A percentile compares a stretch with the other conserved stretches of the same genome.
Evolutionary conservation across 1,140 invertebrate genomes (phyloP).

Genomic region (Phthorimaea operculella): DNA sequence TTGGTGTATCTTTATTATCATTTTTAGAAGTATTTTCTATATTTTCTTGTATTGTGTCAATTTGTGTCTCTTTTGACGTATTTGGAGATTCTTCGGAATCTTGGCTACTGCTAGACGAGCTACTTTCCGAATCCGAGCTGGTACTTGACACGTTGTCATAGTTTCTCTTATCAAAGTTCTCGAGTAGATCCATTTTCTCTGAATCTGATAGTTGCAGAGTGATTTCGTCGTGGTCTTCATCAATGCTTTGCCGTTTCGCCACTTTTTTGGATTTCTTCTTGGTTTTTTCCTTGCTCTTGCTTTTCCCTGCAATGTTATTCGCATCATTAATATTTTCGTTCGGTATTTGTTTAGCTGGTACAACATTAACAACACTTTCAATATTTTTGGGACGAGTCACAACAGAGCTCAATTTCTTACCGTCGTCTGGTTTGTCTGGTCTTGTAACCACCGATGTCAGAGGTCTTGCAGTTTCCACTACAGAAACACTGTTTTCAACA

Average conservation of each 20-base stretch:
- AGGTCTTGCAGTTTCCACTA: neutral
- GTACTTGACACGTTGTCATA: slow-evolving; percentile 31
- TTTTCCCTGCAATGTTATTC: slow-evolving; percentile 6
- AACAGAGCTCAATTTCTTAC: neutral
- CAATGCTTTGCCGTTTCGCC: slow-evolving; percentile 9
- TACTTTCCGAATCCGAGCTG: slow-evolving; percentile 31
- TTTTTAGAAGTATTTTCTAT: neutral
- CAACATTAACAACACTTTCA: neutral
- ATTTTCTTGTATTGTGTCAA: neutral
- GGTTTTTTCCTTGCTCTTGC: slow-evolving; percentile 1
- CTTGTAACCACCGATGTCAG: neutral
- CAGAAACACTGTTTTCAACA: neutral
- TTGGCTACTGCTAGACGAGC: slow-evolving; percentile 15
- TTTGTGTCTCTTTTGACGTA: neutral
- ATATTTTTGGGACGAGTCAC: neutral
- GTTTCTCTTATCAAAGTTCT: slow-evolving; percentile 48
- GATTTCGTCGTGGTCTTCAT: slow-evolving; percentile 60
- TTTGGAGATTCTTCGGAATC: slow-evolving; percentile 4
- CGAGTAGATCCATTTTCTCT: slow-evolving; percentile 64
- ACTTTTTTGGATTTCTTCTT: slow-evolving; percentile 35
- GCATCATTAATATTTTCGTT: neutral
- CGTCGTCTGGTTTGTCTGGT: neutral
- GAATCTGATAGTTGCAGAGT: slow-evolving; percentile 60
- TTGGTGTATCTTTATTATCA: neutral
- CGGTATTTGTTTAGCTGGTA: neutral